Percentiles rank a stretch among this genome's conserved stretches.
Evolutionary conservation across 2,888 invertebrate genomes (phyloP).

Genomic region (Bellardia bayeri): DNA sequence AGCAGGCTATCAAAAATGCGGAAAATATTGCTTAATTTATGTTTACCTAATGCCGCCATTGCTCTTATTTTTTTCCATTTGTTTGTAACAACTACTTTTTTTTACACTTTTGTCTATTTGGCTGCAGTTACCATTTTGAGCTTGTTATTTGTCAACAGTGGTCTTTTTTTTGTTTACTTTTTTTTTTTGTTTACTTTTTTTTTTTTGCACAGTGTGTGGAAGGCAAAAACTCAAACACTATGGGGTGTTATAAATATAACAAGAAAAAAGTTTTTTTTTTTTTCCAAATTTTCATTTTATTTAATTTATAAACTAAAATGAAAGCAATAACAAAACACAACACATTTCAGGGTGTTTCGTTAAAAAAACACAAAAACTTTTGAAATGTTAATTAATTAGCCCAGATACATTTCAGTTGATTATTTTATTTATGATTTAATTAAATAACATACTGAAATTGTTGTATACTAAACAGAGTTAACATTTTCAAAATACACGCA

Average conservation of each 20-base stretch:
- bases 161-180: neutral
- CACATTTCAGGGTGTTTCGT: slow-evolving; percentile 14
- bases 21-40: slow-evolving; percentile 65
- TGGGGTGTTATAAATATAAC: slow-evolving; percentile 43
- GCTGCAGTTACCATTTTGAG: slow-evolving; percentile 26
- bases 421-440: neutral
- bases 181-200: too few species aligned
- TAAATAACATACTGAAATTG: neutral
- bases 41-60: neutral
- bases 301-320: neutral
- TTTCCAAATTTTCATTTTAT: neutral
- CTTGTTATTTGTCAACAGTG: slow-evolving; percentile 55
- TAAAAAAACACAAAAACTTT: neutral
- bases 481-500: neutral
- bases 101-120: slow-evolving; percentile 12
- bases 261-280: neutral
- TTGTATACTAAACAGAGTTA: neutral
- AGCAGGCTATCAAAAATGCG: slow-evolving; percentile 68
- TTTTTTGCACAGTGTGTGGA: too few species aligned
- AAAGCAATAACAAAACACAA: neutral
- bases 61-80: slow-evolving; percentile 32
- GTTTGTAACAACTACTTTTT: neutral
- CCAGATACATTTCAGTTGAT: neutral
- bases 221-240: neutral
- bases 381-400: slow-evolving; percentile 22